A percentile compares a stretch with the other conserved stretches of the same genome.
phyloP scores from a whole-genome alignment of 2,888 invertebrate species.

The Fissipunctia ypsillon region DNA sequence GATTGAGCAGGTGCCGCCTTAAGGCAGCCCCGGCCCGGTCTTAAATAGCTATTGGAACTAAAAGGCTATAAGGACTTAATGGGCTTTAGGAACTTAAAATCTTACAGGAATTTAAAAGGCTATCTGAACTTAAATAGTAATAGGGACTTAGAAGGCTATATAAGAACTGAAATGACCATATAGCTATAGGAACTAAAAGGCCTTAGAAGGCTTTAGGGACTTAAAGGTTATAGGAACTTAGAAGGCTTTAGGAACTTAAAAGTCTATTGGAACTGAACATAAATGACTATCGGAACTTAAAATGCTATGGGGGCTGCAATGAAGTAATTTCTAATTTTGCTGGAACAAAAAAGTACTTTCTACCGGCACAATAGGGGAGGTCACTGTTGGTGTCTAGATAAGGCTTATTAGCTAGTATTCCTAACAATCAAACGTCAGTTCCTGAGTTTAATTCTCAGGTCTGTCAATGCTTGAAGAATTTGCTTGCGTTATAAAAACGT shows the following conservation, averaged over 20 bases:
- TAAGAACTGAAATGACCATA: background rate
- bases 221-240: background rate
- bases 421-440: background rate
- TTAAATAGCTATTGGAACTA: too few relatives aligned
- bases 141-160: background rate
- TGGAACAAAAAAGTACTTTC: background rate
- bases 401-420: background rate
- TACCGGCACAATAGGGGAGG: background rate
- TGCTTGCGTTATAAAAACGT: background rate
- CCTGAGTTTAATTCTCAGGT: background rate
- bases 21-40: too few relatives aligned
- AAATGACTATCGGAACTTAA: background rate
- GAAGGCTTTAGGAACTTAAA: background rate
- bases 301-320: background rate
- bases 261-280: background rate
- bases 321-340: background rate
- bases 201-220: too few relatives aligned
- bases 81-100: background rate
- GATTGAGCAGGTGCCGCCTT: too few relatives aligned
- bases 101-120: rapidly evolving
- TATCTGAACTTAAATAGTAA: too few relatives aligned
- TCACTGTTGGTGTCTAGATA: background rate
- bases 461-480: background rate
- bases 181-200: too few relatives aligned
- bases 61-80: background rate